Evolutionary conservation across 2,797 vertebrate species (phyloP).

Genomic region (Pteronotus mesoamericanus): DNA sequence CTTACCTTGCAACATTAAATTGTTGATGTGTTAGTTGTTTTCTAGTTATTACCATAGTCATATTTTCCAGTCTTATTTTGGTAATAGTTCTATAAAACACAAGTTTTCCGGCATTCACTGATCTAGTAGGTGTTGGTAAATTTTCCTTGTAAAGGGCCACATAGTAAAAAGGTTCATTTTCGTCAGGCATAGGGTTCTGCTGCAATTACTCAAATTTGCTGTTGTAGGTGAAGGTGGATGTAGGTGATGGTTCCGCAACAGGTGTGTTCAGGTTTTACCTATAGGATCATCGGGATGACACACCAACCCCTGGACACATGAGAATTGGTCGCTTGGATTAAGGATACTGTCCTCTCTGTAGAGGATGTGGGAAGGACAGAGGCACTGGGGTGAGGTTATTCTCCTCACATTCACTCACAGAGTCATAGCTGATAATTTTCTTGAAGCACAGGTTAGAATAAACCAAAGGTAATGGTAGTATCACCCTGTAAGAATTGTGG

Average conservation of each 20-base stretch:
- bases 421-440: not conserved
- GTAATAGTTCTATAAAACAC: not conserved
- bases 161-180: not conserved
- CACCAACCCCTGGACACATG: accelerated
- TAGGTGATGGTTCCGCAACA: accelerated
- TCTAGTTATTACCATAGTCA: not conserved
- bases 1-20: not conserved
- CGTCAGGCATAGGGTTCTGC: no score
- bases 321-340: accelerated
- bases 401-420: not conserved
- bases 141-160: not conserved
- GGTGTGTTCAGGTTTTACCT: not conserved
- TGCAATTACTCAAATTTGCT: no score
- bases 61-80: not conserved
- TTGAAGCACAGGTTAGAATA: not conserved
- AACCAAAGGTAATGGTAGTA: no score
- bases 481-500: not conserved
- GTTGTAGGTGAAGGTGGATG: not conserved
- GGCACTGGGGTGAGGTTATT: no score
- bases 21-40: not conserved
- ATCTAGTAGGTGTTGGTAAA: not conserved
- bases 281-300: no score
- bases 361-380: not conserved
- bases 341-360: not conserved
- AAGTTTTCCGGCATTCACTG: not conserved